Percentiles rank a stretch among this genome's conserved stretches.
Conservation (phyloP, 2,797 vertebrate species). For the Buceros bicornis region DNA sequence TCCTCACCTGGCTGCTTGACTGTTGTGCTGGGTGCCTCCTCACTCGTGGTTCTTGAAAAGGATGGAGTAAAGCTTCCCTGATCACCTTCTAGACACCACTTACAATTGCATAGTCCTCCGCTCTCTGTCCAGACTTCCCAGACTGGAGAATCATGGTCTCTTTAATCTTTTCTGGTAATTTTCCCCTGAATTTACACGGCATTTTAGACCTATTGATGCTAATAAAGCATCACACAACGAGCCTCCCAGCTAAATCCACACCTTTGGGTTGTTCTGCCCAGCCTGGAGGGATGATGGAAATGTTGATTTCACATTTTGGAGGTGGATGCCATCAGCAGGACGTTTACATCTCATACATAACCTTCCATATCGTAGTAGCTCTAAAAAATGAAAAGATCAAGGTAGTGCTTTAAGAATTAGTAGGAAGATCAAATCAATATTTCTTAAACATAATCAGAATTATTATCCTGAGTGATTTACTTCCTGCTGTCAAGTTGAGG, state of each 20-base stretch:
- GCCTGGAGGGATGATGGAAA: not conserved
- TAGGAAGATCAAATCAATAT: not conserved
- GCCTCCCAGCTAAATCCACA: not conserved
- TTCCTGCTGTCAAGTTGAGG: not conserved
- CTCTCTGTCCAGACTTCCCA: not conserved
- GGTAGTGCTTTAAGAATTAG: not conserved
- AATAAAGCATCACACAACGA: not conserved
- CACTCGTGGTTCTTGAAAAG: not conserved
- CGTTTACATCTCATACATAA: rapidly evolving
- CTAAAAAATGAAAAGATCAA: not conserved
- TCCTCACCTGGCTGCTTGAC: not conserved
- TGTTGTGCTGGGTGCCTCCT: not conserved
- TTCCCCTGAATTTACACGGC: not conserved
- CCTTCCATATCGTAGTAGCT: not conserved
- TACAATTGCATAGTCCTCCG: not conserved
- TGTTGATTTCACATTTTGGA: not conserved
- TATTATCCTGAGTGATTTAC: not conserved
- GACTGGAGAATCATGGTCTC: not conserved
- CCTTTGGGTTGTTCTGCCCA: not conserved
- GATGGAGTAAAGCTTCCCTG: not conserved
- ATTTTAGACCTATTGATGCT: not conserved
- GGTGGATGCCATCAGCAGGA: not conserved
- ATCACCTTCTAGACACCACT: not conserved
- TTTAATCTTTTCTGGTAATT: not conserved
- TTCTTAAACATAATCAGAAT: not conserved